Evolutionary conservation across 2,888 invertebrate genomes (phyloP).

Genomic region (Lepidochrysops patricia): DNA sequence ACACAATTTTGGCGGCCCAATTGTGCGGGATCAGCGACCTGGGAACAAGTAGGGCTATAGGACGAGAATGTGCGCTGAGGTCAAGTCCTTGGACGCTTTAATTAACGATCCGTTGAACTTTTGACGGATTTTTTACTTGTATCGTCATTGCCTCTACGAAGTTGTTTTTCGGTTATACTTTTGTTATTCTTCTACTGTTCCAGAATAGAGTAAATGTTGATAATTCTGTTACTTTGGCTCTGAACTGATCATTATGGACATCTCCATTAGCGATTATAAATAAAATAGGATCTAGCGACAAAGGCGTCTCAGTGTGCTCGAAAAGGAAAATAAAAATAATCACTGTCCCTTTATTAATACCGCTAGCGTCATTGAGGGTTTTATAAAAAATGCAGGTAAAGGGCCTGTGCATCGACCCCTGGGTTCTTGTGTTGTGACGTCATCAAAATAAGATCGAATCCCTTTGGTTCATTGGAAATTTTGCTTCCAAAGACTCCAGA

Average conservation of each 20-base stretch:
- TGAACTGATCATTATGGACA: neutral
- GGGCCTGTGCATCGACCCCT: constrained; percentile 65
- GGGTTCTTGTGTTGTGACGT: constrained; percentile 54
- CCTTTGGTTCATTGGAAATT: neutral
- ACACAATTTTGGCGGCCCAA: constrained; percentile 71
- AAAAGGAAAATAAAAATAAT: constrained; percentile 4
- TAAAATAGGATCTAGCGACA: neutral
- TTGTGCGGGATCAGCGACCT: constrained; percentile 62
- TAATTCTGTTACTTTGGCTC: neutral
- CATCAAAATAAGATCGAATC: constrained; percentile 33
- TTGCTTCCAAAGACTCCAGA: constrained; percentile 3
- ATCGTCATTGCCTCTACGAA: neutral
- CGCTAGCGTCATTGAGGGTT: constrained; percentile 59
- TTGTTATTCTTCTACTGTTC: too few relatives aligned
- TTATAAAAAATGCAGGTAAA: constrained; percentile 69
- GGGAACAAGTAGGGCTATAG: constrained; percentile 46
- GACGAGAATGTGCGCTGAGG: constrained; percentile 25
- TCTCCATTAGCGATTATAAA: neutral
- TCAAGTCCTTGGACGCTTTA: constrained; percentile 9
- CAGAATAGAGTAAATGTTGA: neutral
- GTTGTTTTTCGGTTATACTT: neutral
- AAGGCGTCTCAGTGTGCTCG: neutral
- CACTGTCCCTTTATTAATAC: constrained; percentile 38
- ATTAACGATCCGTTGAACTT: constrained; percentile 5
- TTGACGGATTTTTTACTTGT: neutral